A percentile compares a stretch with the other conserved stretches of the same genome.
phyloP scores from a whole-genome alignment of 2,113 vertebrate genomes.

The Platysteira castanea region DNA sequence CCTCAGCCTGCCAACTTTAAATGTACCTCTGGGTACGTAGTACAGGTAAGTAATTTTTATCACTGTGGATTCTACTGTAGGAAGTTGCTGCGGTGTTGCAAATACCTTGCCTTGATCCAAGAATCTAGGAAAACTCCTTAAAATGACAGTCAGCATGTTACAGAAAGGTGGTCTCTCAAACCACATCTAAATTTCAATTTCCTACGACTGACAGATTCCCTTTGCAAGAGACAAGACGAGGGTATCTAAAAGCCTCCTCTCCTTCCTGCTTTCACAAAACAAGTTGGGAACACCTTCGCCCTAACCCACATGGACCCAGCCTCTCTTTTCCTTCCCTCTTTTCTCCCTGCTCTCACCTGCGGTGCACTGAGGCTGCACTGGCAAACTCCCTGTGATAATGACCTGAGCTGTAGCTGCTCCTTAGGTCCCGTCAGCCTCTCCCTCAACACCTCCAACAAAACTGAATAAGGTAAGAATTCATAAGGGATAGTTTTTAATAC shows the following conservation, averaged over 20 bases:
- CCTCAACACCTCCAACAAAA: background rate
- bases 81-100: background rate
- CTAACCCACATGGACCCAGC: background rate
- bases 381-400: background rate
- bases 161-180: background rate
- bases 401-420: background rate
- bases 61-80: background rate
- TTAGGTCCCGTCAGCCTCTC: background rate
- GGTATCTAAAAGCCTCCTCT: background rate
- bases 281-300: background rate
- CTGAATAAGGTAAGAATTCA: background rate
- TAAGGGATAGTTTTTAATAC: background rate
- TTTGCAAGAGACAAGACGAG: background rate
- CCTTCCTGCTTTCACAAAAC: background rate
- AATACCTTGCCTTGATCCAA: background rate
- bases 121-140: background rate
- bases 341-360: background rate
- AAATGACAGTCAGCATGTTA: background rate
- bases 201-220: background rate
- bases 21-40: constrained; percentile 91
- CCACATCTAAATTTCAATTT: background rate
- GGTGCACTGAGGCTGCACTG: background rate
- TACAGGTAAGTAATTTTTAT: constrained; percentile 77
- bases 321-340: background rate
- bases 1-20: constrained; percentile 91